These are phyloP conservation scores for Poeciliopsis prolifica DNA, from an alignment of 2,113 vertebrate genomes.

Conservation along the genomic window DNA sequence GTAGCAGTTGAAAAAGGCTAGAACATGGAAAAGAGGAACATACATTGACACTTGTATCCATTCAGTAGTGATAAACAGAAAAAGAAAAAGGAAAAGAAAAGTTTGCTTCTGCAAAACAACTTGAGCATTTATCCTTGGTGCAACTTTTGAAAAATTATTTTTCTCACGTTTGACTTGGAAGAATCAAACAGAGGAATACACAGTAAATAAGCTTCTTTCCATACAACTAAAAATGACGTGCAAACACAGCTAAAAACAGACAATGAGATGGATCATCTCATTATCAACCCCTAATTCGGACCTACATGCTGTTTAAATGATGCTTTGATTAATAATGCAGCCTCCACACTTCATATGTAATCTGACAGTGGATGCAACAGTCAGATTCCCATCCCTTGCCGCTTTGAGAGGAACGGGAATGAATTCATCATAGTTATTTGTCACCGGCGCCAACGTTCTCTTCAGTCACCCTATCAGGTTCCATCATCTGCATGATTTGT, in stretches of 20 bases:
- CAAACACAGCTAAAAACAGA: too few relatives aligned
- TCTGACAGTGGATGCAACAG: conserved; percentile 54
- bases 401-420: conserved; percentile 49
- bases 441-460: conserved; percentile 47
- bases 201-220: too few relatives aligned
- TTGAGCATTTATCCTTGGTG: background rate
- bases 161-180: too few relatives aligned
- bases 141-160: background rate
- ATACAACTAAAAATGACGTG: too few relatives aligned
- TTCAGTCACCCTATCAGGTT: conserved; percentile 67
- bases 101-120: background rate
- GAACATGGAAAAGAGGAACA: background rate
- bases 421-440: conserved; percentile 67
- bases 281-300: conserved; percentile 12
- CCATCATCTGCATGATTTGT: conserved; percentile 64
- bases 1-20: background rate
- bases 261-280: conserved; percentile 4
- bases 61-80: background rate
- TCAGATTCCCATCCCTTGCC: conserved; percentile 29
- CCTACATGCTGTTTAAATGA: conserved; percentile 58
- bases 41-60: background rate
- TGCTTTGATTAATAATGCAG: conserved; percentile 75
- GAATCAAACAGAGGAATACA: too few relatives aligned
- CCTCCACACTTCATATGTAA: conserved; percentile 51
- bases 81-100: background rate